Conservation (phyloP, 1,140 invertebrate genomes). For the Drosophila watanabei region DNA sequence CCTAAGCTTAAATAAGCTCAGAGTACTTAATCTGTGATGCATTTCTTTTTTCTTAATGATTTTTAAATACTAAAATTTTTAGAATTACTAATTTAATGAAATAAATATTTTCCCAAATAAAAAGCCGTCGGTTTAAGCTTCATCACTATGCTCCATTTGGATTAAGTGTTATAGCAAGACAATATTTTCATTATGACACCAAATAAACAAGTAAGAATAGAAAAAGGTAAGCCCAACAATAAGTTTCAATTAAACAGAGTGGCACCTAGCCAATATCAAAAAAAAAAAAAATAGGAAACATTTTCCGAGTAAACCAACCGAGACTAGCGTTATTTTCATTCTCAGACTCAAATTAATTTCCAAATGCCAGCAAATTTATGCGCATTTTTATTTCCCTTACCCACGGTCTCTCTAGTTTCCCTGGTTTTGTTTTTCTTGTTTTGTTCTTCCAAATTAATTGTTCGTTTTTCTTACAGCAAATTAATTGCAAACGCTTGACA, state of each 20-base stretch:
- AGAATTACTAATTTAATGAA: not conserved
- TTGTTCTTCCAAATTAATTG: constrained; percentile 70
- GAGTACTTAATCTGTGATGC: not conserved
- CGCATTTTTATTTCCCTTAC: constrained; percentile 39
- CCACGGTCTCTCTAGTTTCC: constrained; percentile 12
- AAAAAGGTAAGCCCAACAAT: constrained; percentile 12
- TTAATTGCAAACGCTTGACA: constrained; percentile 81
- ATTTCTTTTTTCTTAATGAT: not conserved
- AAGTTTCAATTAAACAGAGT: constrained; percentile 28
- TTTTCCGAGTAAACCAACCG: constrained; percentile 10
- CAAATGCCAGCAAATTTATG: constrained; percentile 63
- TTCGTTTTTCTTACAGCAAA: constrained; percentile 79
- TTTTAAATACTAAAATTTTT: not conserved
- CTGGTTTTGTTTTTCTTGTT: constrained; percentile 13
- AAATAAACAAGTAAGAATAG: constrained; percentile 3
- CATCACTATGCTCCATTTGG: not conserved
- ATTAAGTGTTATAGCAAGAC: not conserved
- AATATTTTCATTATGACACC: constrained; percentile 6
- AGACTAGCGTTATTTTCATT: constrained; percentile 36
- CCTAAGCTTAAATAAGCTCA: no score
- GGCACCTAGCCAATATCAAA: constrained; percentile 9
- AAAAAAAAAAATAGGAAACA: not conserved
- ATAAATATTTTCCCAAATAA: no score
- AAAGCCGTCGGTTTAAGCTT: constrained; percentile 6
- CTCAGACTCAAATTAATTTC: constrained; percentile 47